Evolutionary conservation across 1,140 invertebrate genomes (phyloP), one percentile per base, ranked within the genome.

Genomic region (Antheraea pernyi): DNA sequence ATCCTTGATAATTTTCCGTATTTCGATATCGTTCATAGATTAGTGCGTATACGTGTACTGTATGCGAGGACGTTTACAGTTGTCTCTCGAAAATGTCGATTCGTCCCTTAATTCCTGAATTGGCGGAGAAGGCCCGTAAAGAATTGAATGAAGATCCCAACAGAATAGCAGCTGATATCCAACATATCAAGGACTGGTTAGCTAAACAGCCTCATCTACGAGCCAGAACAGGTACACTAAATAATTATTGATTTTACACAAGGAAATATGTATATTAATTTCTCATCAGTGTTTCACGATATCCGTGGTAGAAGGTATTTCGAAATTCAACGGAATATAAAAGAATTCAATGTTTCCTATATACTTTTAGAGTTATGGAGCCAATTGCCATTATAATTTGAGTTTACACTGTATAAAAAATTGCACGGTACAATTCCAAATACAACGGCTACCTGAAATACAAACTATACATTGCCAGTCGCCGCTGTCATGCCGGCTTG

Each of bases 121-220:
- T 94, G 67, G 89, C 89, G 9, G 87, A 93, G 69, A 87, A 91
- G 37, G 95, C 95, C 19, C 89, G 91, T 5, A 73, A 88, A 9
- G 94, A 95, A 78, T 77, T 95, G 5, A 93, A 94, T 73, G 95
- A 96, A 81, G 94, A 94, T 76, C 94, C 94, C 0, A 91, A 91
- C 0, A 86, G 93, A 11, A 79, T 95, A 3, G 69, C 76, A 0
- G 88, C 91, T 53, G 95, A 95, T 76, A 79, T 96, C 7, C 81
- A 93, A 67, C 90, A 93, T 62, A 92, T 96, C 18, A 93, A 93
- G 39, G 93, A 95, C 46, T 96, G 95, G 95, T 80, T 95, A 16
- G 84, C 83, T 16, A 95, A 95, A 80, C 94, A 95, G 62, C 94
- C 94, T 5, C 94, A 96, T 84, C 73, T 95, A 22, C 75, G 68